Conservation (phyloP, 2,797 vertebrate genomes). For the Perodicticus potto region DNA sequence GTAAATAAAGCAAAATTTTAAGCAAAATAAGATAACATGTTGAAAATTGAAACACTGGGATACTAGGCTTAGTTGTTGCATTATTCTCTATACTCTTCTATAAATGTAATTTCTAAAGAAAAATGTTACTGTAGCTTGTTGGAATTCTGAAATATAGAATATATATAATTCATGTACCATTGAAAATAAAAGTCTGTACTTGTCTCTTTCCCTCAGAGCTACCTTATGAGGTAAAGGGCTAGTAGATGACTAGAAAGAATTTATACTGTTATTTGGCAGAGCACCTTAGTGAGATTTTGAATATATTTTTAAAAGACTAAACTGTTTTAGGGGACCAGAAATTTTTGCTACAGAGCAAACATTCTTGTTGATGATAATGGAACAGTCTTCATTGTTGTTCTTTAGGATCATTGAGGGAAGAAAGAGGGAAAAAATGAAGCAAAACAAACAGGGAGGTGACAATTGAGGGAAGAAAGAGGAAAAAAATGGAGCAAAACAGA, state of each 20-base stretch:
- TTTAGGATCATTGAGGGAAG: background rate
- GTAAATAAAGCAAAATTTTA: background rate
- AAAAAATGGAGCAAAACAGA: background rate
- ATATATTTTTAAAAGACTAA: background rate
- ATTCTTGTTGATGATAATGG: background rate
- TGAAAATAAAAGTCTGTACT: background rate
- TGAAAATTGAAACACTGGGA: background rate
- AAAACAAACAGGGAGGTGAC: background rate
- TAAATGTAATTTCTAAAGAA: background rate
- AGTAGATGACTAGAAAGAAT: background rate
- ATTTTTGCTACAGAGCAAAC: background rate
- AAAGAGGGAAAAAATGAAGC: background rate
- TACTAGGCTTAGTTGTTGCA: background rate
- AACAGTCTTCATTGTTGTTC: background rate
- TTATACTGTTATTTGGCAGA: background rate
- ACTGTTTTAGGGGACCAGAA: background rate
- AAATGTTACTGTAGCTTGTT: background rate
- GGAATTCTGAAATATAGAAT: background rate
- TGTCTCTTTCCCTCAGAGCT: background rate
- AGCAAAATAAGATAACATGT: background rate
- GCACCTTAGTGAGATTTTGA: background rate
- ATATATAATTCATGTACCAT: background rate
- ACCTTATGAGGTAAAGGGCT: background rate
- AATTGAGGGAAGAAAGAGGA: background rate
- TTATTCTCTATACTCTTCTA: background rate